A percentile compares a stretch with the other conserved stretches of the same genome.
Conservation (phyloP, 2,888 invertebrate species). For the Pheosia tremula region DNA sequence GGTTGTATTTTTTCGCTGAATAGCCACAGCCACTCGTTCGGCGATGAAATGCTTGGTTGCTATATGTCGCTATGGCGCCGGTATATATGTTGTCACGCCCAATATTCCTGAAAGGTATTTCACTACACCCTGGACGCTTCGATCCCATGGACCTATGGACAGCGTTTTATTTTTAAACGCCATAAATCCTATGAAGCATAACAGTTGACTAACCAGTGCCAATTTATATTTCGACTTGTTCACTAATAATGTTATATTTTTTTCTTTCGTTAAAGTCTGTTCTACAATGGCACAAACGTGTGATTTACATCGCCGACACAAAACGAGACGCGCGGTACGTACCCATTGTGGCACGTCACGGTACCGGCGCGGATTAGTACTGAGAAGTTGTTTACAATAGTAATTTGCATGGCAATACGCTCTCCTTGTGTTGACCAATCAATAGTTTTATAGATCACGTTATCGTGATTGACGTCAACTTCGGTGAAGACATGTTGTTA, state of each 20-base stretch:
- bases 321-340: constrained; percentile 44
- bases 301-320: constrained; percentile 58
- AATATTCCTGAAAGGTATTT: too few relatives aligned
- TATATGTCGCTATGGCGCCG: too few relatives aligned
- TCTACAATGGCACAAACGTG: constrained; percentile 48
- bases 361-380: constrained; percentile 19
- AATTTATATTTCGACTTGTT: neutral
- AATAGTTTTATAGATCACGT: constrained; percentile 22
- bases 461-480: constrained; percentile 8
- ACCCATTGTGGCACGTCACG: constrained; percentile 53
- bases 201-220: neutral
- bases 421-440: constrained; percentile 18
- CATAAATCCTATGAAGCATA: neutral
- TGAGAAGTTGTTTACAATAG: constrained; percentile 3
- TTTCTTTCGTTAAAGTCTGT: constrained; percentile 13
- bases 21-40: too few relatives aligned
- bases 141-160: too few relatives aligned
- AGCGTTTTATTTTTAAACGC: neutral
- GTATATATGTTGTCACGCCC: too few relatives aligned
- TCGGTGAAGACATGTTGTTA: neutral
- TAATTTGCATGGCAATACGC: constrained; percentile 37
- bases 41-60: too few relatives aligned
- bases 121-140: too few relatives aligned
- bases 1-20: too few relatives aligned
- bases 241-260: constrained; percentile 3